Evolutionary conservation across 2,888 invertebrate species (phyloP), one percentile per base, ranked within the genome.

Genomic region (Merodon equestris): DNA sequence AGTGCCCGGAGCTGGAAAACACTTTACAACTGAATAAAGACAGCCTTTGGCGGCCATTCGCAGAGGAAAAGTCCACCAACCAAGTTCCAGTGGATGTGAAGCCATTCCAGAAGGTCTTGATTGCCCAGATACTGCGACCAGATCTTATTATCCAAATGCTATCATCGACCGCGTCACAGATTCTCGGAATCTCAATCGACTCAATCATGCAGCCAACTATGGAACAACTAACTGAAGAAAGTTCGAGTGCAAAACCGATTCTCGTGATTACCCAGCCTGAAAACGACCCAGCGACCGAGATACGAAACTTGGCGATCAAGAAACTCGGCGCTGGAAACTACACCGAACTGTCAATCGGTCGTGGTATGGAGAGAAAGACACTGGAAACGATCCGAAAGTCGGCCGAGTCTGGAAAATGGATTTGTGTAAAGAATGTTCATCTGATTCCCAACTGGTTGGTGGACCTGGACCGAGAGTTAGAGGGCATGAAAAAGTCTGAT

Each of bases 181-280:
- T 93, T 67, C 88, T 95, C 68, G 94, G 94, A 91, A 85, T 86
- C 0, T 83, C 86, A 0, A 82, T 85, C 0, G 86, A 86, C 9
- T 84, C 85, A 0, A 83, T 86, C 34, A 84, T 84, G 13, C 88
- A 89, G 63, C 87, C 87, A 0, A 86, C 85, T 0, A 85, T 88
- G 47, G 86, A 87, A 44, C 86, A 87, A 75, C 68, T 88, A 19
- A 84, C 84, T 10, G 86, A 88, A 18, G 88, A 87, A 66, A 87
- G 86, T 75, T 85, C 85, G 56, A 82, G 84, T 9, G 85, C 85
- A 0, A 94, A 95, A 83, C 96, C 98, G 0, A 92, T 96, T 61
- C 89, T 99, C 51, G 90, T 99, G 83, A 91, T 98, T 57, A 93
- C 95, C 44, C 94, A 96, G 60, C 93, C 96, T 18, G 98, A 98